phyloP scores from a whole-genome alignment of 2,888 invertebrate genomes.

The Ormia ochracea region DNA sequence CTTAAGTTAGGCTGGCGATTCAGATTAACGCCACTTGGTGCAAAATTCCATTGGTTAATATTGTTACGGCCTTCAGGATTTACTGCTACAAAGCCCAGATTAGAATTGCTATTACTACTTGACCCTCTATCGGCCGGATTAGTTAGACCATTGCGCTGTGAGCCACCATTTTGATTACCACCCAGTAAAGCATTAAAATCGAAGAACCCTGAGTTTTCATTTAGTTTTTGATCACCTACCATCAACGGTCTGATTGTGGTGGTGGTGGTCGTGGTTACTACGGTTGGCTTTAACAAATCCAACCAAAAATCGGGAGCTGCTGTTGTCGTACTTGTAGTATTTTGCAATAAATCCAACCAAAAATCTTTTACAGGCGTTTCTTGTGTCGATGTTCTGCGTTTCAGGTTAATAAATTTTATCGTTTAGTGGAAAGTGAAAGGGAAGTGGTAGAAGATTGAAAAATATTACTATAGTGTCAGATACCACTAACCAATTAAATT shows the following conservation, averaged over 20 bases:
- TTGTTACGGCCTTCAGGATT: slow-evolving; percentile 10
- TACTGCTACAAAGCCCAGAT: neutral
- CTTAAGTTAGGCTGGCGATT: neutral
- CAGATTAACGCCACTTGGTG: neutral
- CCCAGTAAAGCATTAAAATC: slow-evolving; percentile 64
- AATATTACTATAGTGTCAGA: slow-evolving; percentile 38
- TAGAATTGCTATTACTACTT: neutral
- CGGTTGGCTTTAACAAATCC: slow-evolving; percentile 27
- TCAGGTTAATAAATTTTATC: slow-evolving; percentile 7
- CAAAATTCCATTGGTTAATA: slow-evolving; percentile 31
- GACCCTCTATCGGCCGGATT: neutral
- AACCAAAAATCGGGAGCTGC: slow-evolving; percentile 48
- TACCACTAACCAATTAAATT: slow-evolving; percentile 50
- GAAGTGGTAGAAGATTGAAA: slow-evolving; percentile 23
- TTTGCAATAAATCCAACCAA: slow-evolving; percentile 56
- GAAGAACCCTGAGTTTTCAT: slow-evolving; percentile 60
- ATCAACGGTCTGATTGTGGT: slow-evolving; percentile 62
- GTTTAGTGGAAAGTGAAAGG: neutral
- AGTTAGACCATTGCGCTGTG: neutral
- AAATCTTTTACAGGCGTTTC: slow-evolving; percentile 42
- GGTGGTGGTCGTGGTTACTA: slow-evolving; percentile 42
- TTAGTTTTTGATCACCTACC: slow-evolving; percentile 52
- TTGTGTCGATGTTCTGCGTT: slow-evolving; percentile 32
- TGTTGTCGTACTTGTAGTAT: slow-evolving; percentile 52
- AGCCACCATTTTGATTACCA: neutral